Evolutionary conservation across 2,113 vertebrate species (phyloP), one percentile per base, ranked within the genome.

Genomic region (Zosterops borbonicus): DNA sequence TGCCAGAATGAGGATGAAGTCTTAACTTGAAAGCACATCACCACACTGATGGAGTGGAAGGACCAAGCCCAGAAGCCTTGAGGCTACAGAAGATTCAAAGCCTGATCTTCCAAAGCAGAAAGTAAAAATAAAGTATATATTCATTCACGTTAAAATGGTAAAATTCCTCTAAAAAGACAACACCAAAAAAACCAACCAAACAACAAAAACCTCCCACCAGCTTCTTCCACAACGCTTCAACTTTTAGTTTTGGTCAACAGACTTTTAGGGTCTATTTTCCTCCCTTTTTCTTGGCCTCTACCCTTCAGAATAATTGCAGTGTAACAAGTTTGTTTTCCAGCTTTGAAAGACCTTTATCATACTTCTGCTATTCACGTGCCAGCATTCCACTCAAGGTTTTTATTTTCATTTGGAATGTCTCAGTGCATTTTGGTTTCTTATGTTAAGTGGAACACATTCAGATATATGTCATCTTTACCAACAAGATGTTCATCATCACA

Each of bases 161-260:
- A 49, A 28, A 83, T 15, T 49, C 29, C 23, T 69, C n/a, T 27
- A 5, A 55, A 90, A 52, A 27, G 23, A 27, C 8, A 46, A 39
- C 37, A 35, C 0, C 6, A 28, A 37, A 44, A 67, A 59, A 52
- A 6, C 0, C 16, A 47, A 31, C 4, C 17, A 60, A 68, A 60
- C 19, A 53, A 31, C 24, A 68, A 67, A 13, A 5, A 0, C 0
- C 28, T 8, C 5, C 9, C 13, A 25, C 3, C 39, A 39, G 39
- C 39, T 39, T 39, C 39, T 39, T 39, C 39, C 12, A 39, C 39
- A 39, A 39, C 39, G 12, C 39, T 39, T 39, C 39, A 39, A 39
- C 37, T 39, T 39, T 39, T 39, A 39, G 37, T 39, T 39, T 39
- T 39, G 11, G 37, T 39, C 37, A 39, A 23, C 14, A 21, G 2